Evolutionary conservation across 2,888 invertebrate genomes (phyloP).

Genomic region (Cabera pusaria): DNA sequence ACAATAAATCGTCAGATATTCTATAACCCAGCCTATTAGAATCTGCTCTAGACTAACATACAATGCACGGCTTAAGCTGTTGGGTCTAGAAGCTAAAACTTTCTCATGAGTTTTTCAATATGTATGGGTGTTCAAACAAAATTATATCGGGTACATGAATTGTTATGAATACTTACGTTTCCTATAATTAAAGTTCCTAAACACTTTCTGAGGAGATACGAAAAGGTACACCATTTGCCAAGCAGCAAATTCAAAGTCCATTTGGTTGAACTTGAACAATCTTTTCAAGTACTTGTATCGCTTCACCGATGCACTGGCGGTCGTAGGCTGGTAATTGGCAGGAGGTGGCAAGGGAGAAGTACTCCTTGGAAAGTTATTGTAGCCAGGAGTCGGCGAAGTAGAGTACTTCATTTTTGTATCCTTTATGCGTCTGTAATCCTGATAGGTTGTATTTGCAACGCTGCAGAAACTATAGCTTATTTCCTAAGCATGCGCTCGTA

Average conservation of each 20-base stretch:
- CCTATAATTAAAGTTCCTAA: slow-evolving; percentile 98
- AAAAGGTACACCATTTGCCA: slow-evolving; percentile 99
- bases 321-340: slow-evolving; percentile 86
- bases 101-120: too few relatives aligned
- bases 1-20: too few relatives aligned
- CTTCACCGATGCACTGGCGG: slow-evolving; percentile 92
- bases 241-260: slow-evolving; percentile 99
- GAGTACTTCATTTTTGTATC: slow-evolving; percentile 81
- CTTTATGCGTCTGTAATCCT: too few relatives aligned
- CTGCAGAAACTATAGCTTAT: too few relatives aligned
- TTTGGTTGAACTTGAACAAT: slow-evolving; percentile 95
- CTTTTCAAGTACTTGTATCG: slow-evolving; percentile 93
- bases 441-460: too few relatives aligned
- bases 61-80: too few relatives aligned
- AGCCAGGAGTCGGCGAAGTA: slow-evolving; percentile 82
- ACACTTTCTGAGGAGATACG: slow-evolving; percentile 97
- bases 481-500: too few relatives aligned
- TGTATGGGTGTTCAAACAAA: too few relatives aligned
- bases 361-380: slow-evolving; percentile 76
- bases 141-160: too few relatives aligned
- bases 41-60: too few relatives aligned
- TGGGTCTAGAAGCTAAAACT: too few relatives aligned
- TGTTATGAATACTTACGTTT: slow-evolving; percentile 89
- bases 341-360: slow-evolving; percentile 88
- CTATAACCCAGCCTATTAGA: too few relatives aligned